These are phyloP conservation scores for Pantherophis alleghaniensis DNA, from an alignment of 2,797 vertebrate genomes.

Conservation along the genomic window DNA sequence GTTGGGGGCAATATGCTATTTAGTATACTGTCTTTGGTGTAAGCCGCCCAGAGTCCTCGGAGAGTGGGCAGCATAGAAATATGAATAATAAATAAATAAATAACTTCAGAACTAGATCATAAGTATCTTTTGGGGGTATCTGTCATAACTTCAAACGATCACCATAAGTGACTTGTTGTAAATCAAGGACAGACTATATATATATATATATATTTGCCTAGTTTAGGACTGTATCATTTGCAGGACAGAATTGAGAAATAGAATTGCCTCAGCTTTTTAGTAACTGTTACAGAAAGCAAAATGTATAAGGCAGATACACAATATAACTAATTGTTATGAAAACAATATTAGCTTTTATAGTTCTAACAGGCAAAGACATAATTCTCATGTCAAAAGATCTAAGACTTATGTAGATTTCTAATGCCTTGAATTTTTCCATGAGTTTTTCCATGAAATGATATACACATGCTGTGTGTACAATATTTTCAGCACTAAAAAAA, in stretches of 20 bases:
- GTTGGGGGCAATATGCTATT: no score
- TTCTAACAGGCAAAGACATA: not conserved
- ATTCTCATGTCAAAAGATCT: not conserved
- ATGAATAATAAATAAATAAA: no score
- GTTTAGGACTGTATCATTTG: not conserved
- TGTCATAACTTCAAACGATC: not conserved
- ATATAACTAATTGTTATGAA: not conserved
- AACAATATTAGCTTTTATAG: not conserved
- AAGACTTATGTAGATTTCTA: not conserved
- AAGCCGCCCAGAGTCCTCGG: no score
- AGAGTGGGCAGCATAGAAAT: no score
- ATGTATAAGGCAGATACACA: not conserved
- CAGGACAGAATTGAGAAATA: not conserved
- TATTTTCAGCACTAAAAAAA: not conserved
- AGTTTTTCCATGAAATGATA: not conserved
- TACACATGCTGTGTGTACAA: not conserved
- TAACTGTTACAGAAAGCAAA: not conserved
- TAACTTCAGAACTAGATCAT: not conserved
- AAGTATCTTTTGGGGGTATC: not conserved
- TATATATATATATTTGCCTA: not conserved
- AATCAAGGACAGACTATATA: not conserved
- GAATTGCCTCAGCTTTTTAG: not conserved
- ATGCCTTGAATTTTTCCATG: not conserved
- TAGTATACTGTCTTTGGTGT: no score
- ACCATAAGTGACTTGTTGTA: not conserved